These are phyloP conservation scores for Scomber colias DNA, from an alignment of 2,113 vertebrate genomes.

Conservation along the genomic window DNA sequence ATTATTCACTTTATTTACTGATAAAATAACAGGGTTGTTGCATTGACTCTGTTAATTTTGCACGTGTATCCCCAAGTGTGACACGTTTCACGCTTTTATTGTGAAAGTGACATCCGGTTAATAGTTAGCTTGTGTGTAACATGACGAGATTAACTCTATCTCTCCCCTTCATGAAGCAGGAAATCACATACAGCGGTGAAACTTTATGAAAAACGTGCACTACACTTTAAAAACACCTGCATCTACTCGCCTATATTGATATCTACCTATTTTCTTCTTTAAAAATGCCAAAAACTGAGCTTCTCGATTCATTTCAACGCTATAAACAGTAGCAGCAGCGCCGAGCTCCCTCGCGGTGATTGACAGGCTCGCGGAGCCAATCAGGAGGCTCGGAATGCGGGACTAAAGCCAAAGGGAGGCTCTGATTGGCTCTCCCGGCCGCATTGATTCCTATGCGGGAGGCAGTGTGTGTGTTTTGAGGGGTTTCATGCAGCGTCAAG, in stretches of 20 bases:
- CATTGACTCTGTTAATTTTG: rapidly evolving
- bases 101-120: conserved; percentile 30
- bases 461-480: conserved; percentile 36
- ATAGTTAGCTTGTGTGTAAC: rapidly evolving
- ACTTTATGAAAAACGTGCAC: neutral
- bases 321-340: neutral
- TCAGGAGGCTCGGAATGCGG: conserved; percentile 11
- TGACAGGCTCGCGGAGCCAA: conserved; percentile 65
- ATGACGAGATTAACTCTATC: conserved; percentile 44
- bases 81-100: conserved; percentile 44
- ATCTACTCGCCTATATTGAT: rapidly evolving
- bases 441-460: conserved; percentile 67
- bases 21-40: neutral
- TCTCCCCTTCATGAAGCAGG: neutral
- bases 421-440: conserved; percentile 42
- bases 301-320: conserved; percentile 8
- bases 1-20: rapidly evolving
- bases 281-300: neutral
- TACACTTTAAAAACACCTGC: no score
- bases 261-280: neutral
- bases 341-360: conserved; percentile 54
- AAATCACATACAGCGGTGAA: neutral
- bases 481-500: neutral
- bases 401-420: conserved; percentile 49
- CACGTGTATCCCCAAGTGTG: neutral